Evolutionary conservation across 2,888 invertebrate species (phyloP).

Genomic region (Xylocampa areola): DNA sequence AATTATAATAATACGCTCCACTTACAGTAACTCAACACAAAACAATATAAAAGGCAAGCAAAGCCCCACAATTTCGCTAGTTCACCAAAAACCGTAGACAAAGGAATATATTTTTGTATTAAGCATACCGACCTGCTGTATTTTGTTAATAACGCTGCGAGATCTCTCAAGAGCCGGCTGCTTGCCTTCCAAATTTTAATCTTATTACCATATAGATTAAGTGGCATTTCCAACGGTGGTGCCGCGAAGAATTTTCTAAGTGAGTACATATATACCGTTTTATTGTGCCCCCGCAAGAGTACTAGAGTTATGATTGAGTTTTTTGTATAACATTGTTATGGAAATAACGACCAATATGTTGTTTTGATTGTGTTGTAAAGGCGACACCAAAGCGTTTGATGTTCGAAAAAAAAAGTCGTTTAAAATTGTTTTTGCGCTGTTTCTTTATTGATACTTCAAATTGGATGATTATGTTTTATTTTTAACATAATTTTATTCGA

Average conservation of each 20-base stretch:
- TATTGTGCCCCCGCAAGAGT: conserved; percentile 54
- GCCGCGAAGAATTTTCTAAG: conserved; percentile 44
- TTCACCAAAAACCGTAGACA: conserved; percentile 61
- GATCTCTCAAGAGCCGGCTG: conserved; percentile 48
- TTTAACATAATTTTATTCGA: neutral
- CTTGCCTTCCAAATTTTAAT: conserved; percentile 50
- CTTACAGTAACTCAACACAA: neutral
- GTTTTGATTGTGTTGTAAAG: conserved; percentile 45
- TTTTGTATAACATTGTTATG: conserved; percentile 55
- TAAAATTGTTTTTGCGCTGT: conserved; percentile 6
- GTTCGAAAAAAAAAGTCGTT: conserved; percentile 16
- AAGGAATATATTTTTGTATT: conserved; percentile 75
- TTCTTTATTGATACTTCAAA: neutral
- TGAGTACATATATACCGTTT: conserved; percentile 52
- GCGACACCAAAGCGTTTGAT: conserved; percentile 31
- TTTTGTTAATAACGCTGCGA: conserved; percentile 69
- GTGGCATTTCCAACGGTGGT: conserved; percentile 45
- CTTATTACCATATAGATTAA: conserved; percentile 57
- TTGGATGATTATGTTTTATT: neutral
- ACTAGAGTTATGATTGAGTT: conserved; percentile 62
- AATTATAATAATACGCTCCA: no score
- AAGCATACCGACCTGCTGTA: conserved; percentile 70
- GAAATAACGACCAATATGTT: conserved; percentile 51
- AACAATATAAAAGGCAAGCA: conserved; percentile 14
- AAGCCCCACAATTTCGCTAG: conserved; percentile 38